phyloP scores from a whole-genome alignment of 2,888 invertebrate species.

The Netelia fuscicornis region DNA sequence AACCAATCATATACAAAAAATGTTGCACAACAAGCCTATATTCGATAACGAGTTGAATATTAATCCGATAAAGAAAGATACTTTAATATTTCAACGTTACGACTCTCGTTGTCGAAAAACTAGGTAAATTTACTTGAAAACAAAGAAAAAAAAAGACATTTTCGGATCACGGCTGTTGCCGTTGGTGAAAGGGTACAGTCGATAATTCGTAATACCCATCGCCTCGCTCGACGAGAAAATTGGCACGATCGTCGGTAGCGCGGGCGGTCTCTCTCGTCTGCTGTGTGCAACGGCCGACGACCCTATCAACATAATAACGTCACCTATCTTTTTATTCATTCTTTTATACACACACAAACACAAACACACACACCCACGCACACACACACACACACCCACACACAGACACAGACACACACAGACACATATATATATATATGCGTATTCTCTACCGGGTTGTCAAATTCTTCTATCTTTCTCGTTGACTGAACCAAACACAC shows the following conservation, averaged over 20 bases:
- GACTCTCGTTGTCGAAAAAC: no score
- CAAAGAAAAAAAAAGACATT: background rate
- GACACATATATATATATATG: conserved; percentile 29
- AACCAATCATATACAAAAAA: no score
- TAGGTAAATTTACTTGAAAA: background rate
- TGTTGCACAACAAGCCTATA: no score
- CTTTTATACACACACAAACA: conserved; percentile 32
- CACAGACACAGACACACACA: conserved; percentile 21
- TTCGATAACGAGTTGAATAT: no score
- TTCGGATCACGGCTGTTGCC: background rate
- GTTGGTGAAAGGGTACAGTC: conserved; percentile 37
- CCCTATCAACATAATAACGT: conserved; percentile 68
- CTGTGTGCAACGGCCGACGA: conserved; percentile 61
- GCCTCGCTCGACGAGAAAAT: conserved; percentile 57
- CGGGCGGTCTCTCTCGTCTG: conserved; percentile 27
- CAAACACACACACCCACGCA: conserved; percentile 26
- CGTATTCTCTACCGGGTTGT: conserved; percentile 52
- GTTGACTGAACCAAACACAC: conserved; percentile 21
- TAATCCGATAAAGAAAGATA: no score
- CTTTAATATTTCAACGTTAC: no score
- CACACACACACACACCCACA: conserved; percentile 27
- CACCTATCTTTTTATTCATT: conserved; percentile 60
- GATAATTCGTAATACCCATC: conserved; percentile 62
- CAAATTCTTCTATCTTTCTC: conserved; percentile 59
- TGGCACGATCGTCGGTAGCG: conserved; percentile 63